These are phyloP conservation scores for Meteorus colon DNA, from an alignment of 2,888 invertebrate genomes.

Conservation along the genomic window DNA sequence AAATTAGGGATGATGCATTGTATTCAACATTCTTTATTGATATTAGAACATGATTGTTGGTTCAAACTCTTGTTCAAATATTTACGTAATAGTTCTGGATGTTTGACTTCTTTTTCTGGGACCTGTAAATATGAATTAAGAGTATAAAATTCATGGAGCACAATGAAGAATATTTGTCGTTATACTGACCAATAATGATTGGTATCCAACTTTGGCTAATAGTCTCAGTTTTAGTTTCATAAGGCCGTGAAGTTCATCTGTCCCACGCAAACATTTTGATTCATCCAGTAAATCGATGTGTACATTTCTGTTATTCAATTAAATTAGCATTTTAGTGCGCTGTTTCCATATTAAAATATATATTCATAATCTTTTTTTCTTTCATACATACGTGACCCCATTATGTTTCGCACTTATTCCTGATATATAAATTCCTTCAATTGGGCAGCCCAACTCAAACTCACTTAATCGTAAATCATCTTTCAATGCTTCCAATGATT, in stretches of 20 bases:
- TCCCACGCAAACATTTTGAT: conserved; percentile 69
- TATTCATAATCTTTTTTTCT: conserved; percentile 43
- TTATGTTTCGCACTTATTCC: conserved; percentile 51
- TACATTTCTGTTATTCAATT: conserved; percentile 64
- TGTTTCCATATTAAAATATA: conserved; percentile 49
- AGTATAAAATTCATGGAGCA: background rate
- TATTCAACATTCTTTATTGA: background rate
- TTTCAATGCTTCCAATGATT: conserved; percentile 57
- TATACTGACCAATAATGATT: conserved; percentile 68
- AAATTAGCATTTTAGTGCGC: conserved; percentile 41
- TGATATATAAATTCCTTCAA: conserved; percentile 49
- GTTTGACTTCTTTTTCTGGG: background rate
- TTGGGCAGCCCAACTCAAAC: conserved; percentile 58
- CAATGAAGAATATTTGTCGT: background rate
- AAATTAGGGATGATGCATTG: too few species aligned
- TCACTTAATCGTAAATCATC: conserved; percentile 58
- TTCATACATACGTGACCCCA: conserved; percentile 13
- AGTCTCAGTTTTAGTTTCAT: conserved; percentile 73
- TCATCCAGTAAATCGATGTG: conserved; percentile 74
- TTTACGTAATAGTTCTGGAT: background rate
- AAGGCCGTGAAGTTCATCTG: conserved; percentile 66
- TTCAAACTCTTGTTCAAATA: background rate
- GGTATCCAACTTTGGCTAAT: conserved; percentile 67
- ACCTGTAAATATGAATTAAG: conserved; percentile 4
- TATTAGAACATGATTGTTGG: background rate